Percentiles rank a stretch among this genome's conserved stretches.
Evolutionary conservation across 2,797 vertebrate species (phyloP).

Genomic region (Gambelia wislizenii): DNA sequence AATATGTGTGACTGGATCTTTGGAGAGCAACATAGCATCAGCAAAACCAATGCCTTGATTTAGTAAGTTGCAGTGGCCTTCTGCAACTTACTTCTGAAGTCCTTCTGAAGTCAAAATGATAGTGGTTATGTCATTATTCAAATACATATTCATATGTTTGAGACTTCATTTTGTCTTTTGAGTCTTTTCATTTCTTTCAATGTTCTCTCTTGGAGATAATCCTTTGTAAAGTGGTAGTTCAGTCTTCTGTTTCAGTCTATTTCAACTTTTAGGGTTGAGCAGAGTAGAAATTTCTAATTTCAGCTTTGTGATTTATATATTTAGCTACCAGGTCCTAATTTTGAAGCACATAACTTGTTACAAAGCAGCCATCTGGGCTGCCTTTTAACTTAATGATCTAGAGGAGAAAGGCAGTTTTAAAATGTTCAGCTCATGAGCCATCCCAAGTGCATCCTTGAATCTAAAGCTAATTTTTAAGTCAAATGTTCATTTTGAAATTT

Average conservation of each 20-base stretch:
- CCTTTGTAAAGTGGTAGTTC: constrained; percentile 15
- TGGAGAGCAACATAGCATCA: constrained; percentile 24
- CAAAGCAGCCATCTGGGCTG: not conserved
- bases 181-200: not conserved
- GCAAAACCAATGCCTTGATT: constrained; percentile 16
- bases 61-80: not conserved
- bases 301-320: constrained; percentile 1
- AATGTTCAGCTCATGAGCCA: not conserved
- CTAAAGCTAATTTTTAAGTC: not conserved
- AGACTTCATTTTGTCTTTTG: not conserved
- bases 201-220: constrained; percentile 18
- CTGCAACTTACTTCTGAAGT: too few species aligned
- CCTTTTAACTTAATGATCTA: not conserved
- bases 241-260: not conserved
- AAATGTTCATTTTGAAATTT: not conserved
- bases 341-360: constrained; percentile 4
- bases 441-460: not conserved
- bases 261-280: not conserved
- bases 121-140: not conserved
- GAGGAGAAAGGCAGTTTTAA: not conserved
- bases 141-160: constrained; percentile 23
- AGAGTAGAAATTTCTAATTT: constrained; percentile 33
- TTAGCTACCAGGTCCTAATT: constrained; percentile 2
- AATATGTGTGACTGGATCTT: constrained; percentile 44
- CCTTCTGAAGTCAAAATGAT: not conserved